A percentile compares a stretch with the other conserved stretches of the same genome.
Evolutionary conservation across 2,888 invertebrate genomes (phyloP).

Genomic region (Chalcosyrphus nemorum): DNA sequence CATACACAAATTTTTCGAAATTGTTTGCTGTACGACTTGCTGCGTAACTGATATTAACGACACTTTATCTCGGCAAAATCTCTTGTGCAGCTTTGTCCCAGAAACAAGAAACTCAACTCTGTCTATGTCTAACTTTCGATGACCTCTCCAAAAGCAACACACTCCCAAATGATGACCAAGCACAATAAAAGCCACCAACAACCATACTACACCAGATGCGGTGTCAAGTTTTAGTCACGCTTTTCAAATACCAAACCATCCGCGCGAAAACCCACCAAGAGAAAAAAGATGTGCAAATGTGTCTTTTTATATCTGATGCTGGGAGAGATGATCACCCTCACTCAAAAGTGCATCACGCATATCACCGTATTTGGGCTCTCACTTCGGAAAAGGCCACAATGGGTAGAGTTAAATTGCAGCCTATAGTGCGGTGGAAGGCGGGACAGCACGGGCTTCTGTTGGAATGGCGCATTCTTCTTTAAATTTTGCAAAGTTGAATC

Average conservation of each 20-base stretch:
- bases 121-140: conserved; percentile 53
- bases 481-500: conserved; percentile 11
- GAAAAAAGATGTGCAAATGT: conserved; percentile 29
- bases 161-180: conserved; percentile 55
- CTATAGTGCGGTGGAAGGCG: neutral
- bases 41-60: conserved; percentile 45
- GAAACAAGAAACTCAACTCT: conserved; percentile 33
- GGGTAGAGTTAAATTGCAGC: neutral
- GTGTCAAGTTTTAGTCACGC: conserved; percentile 69
- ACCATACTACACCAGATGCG: conserved; percentile 6
- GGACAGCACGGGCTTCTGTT: neutral
- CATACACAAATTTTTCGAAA: too few relatives aligned
- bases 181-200: conserved; percentile 8
- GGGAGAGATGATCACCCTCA: conserved; percentile 48
- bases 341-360: conserved; percentile 27
- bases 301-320: conserved; percentile 20
- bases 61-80: conserved; percentile 16
- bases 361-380: conserved; percentile 30
- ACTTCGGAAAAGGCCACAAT: conserved; percentile 27
- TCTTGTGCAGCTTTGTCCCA: conserved; percentile 14
- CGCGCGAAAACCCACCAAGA: conserved; percentile 46
- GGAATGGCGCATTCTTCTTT: conserved; percentile 11
- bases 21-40: too few relatives aligned
- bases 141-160: conserved; percentile 53
- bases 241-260: conserved; percentile 70